These are phyloP conservation scores for Pentamera pediparva DNA, from an alignment of 53 echinoderm and acorn worm genomes.

Conservation along the genomic window DNA sequence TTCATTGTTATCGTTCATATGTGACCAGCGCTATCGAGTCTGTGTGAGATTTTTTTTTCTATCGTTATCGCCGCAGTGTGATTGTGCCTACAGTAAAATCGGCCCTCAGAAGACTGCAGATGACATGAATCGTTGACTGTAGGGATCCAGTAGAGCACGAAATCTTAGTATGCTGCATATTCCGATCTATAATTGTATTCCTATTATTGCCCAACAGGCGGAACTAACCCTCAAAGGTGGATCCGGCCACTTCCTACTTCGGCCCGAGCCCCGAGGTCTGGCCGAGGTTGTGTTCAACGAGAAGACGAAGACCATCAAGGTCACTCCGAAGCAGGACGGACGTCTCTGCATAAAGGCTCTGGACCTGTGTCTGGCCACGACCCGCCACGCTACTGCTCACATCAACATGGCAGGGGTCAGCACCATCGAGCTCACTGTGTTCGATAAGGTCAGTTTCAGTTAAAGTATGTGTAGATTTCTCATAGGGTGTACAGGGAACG, in stretches of 20 bases:
- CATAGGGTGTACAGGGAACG: too few species aligned
- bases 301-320: slow-evolving; percentile 86
- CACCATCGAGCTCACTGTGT: slow-evolving; percentile 74
- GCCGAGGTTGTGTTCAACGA: slow-evolving; percentile 72
- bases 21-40: too few species aligned
- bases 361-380: slow-evolving; percentile 80
- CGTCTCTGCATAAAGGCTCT: slow-evolving; percentile 63
- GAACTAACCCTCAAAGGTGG: slow-evolving; percentile 68
- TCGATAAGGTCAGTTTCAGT: slow-evolving; percentile 61
- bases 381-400: slow-evolving; percentile 75
- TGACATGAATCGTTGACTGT: too few species aligned
- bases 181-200: neutral
- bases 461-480: neutral
- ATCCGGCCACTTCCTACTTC: slow-evolving; percentile 76
- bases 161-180: too few species aligned
- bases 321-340: slow-evolving; percentile 55
- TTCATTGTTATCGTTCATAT: too few species aligned
- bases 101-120: too few species aligned
- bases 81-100: neutral
- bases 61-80: neutral
- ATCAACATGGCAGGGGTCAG: slow-evolving; percentile 84
- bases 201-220: slow-evolving; percentile 43
- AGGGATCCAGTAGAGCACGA: too few species aligned
- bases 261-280: slow-evolving; percentile 50
- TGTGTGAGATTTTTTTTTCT: too few species aligned